Conservation (phyloP, 2,113 vertebrate genomes). For the Murina feae region DNA sequence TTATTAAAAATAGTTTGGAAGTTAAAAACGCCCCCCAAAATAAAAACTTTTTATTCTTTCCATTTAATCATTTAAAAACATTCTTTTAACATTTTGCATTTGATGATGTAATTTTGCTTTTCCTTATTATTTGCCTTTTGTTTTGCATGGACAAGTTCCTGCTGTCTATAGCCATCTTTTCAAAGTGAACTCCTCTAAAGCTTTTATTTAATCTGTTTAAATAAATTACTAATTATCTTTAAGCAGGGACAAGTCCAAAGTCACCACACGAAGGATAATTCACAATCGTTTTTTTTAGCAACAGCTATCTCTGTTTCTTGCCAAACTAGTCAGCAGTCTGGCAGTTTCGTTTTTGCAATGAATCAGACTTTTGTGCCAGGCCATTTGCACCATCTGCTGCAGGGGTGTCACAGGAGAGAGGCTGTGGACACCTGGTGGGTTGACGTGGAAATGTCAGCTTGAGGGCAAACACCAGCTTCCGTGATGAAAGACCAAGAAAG, state of each 20-base stretch:
- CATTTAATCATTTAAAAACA: not conserved
- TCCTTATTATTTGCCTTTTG: not conserved
- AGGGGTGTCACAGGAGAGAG: constrained; percentile 11
- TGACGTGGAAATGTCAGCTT: constrained; percentile 58
- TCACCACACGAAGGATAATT: constrained; percentile 49
- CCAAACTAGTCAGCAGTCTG: constrained; percentile 59
- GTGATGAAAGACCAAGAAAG: constrained; percentile 28
- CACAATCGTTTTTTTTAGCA: constrained; percentile 51
- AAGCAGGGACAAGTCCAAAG: constrained; percentile 42
- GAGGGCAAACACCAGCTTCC: constrained; percentile 37
- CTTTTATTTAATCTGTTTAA: constrained; percentile 51
- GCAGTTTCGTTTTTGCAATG: constrained; percentile 57
- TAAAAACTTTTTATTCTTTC: not conserved
- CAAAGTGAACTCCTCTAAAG: constrained; percentile 3
- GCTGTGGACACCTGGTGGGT: constrained; percentile 53
- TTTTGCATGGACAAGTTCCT: not conserved
- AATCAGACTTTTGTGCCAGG: constrained; percentile 57
- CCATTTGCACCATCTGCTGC: constrained; percentile 69
- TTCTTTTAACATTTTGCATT: not conserved
- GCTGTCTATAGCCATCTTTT: not conserved
- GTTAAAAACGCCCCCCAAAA: not conserved
- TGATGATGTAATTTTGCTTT: constrained; percentile 13
- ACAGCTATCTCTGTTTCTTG: constrained; percentile 29
- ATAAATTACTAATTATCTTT: constrained; percentile 44
- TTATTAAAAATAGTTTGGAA: not conserved